Conservation (phyloP, 1,140 invertebrate genomes). For the Liolophura sinensis region DNA sequence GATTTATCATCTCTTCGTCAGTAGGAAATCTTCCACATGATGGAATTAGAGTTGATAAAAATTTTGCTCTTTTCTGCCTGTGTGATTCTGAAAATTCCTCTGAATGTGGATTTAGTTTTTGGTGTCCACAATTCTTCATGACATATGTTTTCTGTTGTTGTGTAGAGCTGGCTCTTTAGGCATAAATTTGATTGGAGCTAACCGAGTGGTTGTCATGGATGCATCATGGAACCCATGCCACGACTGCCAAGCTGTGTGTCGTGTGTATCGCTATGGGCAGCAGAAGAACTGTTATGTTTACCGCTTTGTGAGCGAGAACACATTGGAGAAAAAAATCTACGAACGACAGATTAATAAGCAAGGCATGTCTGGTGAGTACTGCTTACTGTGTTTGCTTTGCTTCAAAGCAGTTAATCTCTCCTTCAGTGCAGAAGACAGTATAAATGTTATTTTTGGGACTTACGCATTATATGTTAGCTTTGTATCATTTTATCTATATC, state of each 20-base stretch:
- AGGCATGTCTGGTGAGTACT: conserved; percentile 73
- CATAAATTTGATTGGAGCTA: conserved; percentile 94
- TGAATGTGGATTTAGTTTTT: not conserved
- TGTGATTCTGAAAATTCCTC: too few relatives aligned
- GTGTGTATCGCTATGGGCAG: conserved; percentile 97
- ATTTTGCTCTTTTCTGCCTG: too few relatives aligned
- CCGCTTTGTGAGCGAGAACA: conserved; percentile 94
- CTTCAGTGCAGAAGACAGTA: not conserved
- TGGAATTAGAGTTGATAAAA: too few relatives aligned
- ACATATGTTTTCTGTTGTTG: conserved; percentile 6
- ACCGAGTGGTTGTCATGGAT: conserved; percentile 96
- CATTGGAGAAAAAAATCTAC: conserved; percentile 96
- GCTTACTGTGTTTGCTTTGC: not conserved
- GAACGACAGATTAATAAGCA: conserved; percentile 98
- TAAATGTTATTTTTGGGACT: not conserved
- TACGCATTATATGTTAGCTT: too few relatives aligned
- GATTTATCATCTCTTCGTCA: too few relatives aligned
- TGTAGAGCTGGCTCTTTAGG: conserved; percentile 90
- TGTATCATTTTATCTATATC: too few relatives aligned
- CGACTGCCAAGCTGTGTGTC: conserved; percentile 96
- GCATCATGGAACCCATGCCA: conserved; percentile 99
- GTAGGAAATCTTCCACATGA: too few relatives aligned
- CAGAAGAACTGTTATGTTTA: conserved; percentile 94
- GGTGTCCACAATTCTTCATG: not conserved
- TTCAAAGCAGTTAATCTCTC: too few relatives aligned